Percentiles rank a stretch among this genome's conserved stretches.
These are phyloP conservation scores for Timema podura DNA, from an alignment of 2,888 invertebrate genomes.

Conservation along the genomic window DNA sequence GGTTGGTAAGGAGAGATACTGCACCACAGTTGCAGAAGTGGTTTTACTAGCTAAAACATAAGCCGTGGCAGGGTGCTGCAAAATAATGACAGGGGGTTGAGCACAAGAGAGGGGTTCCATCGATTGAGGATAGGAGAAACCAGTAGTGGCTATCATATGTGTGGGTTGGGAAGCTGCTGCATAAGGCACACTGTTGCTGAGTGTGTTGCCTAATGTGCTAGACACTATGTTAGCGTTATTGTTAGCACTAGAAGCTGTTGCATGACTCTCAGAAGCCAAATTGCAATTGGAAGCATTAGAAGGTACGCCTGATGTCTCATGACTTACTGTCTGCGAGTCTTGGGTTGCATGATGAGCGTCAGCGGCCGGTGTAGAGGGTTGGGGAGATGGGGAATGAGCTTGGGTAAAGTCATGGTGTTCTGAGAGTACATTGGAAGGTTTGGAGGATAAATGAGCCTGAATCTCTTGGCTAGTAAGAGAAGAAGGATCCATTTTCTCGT, in stretches of 20 bases:
- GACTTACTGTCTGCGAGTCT: not conserved
- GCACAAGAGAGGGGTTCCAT: not conserved
- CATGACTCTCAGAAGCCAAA: not conserved
- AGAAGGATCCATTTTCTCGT: not conserved
- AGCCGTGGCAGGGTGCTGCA: constrained; percentile 19
- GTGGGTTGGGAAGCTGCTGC: not conserved
- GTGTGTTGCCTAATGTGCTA: too few species aligned
- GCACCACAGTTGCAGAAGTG: not conserved
- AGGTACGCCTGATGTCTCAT: not conserved
- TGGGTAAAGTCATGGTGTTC: not conserved
- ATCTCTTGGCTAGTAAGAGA: constrained; percentile 13
- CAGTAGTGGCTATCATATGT: too few species aligned
- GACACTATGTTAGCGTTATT: not conserved
- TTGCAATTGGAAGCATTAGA: constrained; percentile 10
- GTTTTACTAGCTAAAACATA: constrained; percentile 7
- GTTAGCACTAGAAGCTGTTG: constrained; percentile 14
- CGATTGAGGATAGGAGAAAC: not conserved
- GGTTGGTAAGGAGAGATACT: constrained; percentile 11
- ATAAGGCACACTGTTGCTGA: constrained; percentile 10
- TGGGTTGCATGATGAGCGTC: not conserved
- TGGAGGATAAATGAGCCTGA: constrained; percentile 1
- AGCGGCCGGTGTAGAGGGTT: not conserved
- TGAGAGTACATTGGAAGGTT: not conserved
- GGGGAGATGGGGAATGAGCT: not conserved
- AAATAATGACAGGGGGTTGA: constrained; percentile 35